Conservation (phyloP, 1,140 invertebrate species). For the Drosophila arawakana region DNA sequence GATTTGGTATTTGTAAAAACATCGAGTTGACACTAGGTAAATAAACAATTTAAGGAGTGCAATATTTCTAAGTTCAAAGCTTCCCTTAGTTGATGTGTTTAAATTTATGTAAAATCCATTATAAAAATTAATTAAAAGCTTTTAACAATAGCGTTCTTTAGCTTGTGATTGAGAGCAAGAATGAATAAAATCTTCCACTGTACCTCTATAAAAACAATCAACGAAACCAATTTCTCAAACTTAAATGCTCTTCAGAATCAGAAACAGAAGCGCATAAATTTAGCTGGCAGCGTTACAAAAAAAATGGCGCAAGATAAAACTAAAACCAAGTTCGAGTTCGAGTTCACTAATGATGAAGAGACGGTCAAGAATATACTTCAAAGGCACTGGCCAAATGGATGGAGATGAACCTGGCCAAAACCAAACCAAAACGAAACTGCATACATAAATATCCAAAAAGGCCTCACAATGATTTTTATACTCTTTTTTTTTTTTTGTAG, state of each 20-base stretch:
- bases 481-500: background rate
- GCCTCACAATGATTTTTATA: constrained; percentile 34
- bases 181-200: constrained; percentile 4
- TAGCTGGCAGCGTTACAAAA: constrained; percentile 47
- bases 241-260: constrained; percentile 60
- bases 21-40: background rate
- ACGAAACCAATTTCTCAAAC: constrained; percentile 71
- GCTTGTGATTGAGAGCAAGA: too few species aligned
- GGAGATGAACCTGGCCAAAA: constrained; percentile 15
- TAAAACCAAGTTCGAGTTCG: constrained; percentile 21
- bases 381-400: constrained; percentile 38
- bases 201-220: constrained; percentile 57
- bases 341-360: constrained; percentile 62
- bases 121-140: too few species aligned
- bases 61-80: background rate
- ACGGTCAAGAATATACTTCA: constrained; percentile 29
- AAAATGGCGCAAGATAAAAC: constrained; percentile 53
- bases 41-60: background rate
- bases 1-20: background rate
- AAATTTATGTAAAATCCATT: too few species aligned
- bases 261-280: constrained; percentile 77
- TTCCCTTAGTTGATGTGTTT: too few species aligned
- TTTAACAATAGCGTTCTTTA: too few species aligned
- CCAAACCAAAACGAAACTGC: constrained; percentile 36
- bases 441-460: constrained; percentile 59